Evolutionary conservation across 2,888 invertebrate genomes (phyloP), one percentile per base, ranked within the genome.

Genomic region (Drosophila tripunctata): DNA sequence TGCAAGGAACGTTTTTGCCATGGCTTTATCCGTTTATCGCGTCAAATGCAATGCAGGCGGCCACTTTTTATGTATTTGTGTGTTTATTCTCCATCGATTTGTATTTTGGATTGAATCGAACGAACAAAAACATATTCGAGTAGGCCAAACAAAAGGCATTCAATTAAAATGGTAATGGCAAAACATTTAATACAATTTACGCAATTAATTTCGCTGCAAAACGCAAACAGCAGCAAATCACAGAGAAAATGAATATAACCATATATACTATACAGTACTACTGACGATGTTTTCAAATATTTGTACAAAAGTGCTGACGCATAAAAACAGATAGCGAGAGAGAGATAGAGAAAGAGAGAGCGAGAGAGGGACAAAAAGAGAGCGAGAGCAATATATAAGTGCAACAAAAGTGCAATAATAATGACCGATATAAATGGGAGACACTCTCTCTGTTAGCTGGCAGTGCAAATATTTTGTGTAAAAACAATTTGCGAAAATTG

Each of bases 111-210:
- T 50, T 71, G 55, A 21, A 47, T 14, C 33, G 44, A 57, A 54
- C 8, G 10, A 35, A 52, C 36, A 57, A 62, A 62, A 62, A 50
- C 57, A 63, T 45, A 48, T 45, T 51, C 19, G 35, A 58, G 58
- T 30, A 45, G 67, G 57, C 31, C 67, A 78, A 78, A 82, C 73
- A 78, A 82, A 85, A 86, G 76, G 70, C 80, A 67, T 86, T 86
- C 83, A 82, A 82, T 82, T 82, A 82, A 86, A 82, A 80, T 78
- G 56, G 60, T 51, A 54, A 58, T 47, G 40, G 72, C 67, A 69
- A 79, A 81, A 63, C 85, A 82, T 84, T 82, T 79, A 85, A 85
- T 78, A 82, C 82, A 85, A 82, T 82, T 82, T 82, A 68, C 77
- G 81, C 79, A 82, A 82, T 82, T 82, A 85, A 82, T 85, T 85